Evolutionary conservation across 2,113 vertebrate species (phyloP).

Genomic region (Scomber japonicus): DNA sequence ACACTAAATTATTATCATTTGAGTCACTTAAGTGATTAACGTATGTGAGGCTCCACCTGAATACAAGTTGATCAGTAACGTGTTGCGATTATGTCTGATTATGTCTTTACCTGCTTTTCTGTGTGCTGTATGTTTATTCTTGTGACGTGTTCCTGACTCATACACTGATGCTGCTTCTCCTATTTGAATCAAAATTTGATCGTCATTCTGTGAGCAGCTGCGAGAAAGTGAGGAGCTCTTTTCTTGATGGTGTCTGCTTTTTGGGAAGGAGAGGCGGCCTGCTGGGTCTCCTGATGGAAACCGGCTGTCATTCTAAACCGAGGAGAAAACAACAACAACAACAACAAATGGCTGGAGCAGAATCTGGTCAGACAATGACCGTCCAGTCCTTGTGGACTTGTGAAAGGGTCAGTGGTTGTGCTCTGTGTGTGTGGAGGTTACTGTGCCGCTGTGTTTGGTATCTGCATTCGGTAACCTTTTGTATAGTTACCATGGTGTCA

Average conservation of each 20-base stretch:
- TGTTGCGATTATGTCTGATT: background rate
- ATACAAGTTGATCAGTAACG: constrained; percentile 22
- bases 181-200: constrained; percentile 3
- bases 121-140: constrained; percentile 7
- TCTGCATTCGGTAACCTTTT: constrained; percentile 48
- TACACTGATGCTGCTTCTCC: constrained; percentile 7
- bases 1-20: constrained; percentile 24
- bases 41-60: background rate
- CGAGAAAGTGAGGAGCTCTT: constrained; percentile 2
- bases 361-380: constrained; percentile 3
- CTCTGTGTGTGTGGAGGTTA: constrained; percentile 30
- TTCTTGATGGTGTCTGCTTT: constrained; percentile 1
- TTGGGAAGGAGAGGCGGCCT: background rate
- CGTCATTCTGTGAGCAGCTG: background rate
- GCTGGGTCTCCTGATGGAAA: constrained; percentile 28
- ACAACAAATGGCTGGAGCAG: constrained; percentile 10
- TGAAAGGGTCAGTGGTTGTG: constrained; percentile 13
- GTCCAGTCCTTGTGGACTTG: background rate
- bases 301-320: constrained; percentile 7
- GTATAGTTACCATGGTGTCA: constrained; percentile 54
- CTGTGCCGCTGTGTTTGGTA: constrained; percentile 30
- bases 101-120: constrained; percentile 29
- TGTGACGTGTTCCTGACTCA: background rate
- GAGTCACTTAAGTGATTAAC: constrained; percentile 35
- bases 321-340: constrained; percentile 20